Evolutionary conservation across 2,888 invertebrate genomes (phyloP), one percentile per base, ranked within the genome.

Genomic region (Acrocera orbiculus): DNA sequence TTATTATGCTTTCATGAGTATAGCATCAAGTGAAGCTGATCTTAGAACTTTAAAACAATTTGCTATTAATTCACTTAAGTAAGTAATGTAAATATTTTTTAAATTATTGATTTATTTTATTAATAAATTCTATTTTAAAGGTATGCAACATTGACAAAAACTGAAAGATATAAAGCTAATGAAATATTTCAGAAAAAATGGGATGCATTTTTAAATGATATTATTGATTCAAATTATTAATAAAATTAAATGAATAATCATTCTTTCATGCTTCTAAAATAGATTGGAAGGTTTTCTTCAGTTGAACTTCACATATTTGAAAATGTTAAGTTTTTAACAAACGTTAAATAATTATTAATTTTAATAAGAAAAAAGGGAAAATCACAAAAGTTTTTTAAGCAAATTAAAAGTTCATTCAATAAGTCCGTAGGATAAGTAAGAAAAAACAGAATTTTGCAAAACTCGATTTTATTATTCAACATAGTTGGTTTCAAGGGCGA

Each of bases 1-100:
- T 54, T 76, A 75, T 48, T 64, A 70, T 45, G 69, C 69, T 1
- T 76, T 75, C 43, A 67, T 76, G 65, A 70, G 68, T 1, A 63
- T 76, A 46, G 70, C 72, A 27, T 67, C 70, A 2, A 54, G 58
- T 5, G 58, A 62, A 23, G 64, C 69, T 0, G 76, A 75, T 42
- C 51, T 76, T 17, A 61, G 67, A 33, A 62, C 71, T 29, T 56
- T 76, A 9, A 76, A 76, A 43, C 66, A 70, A 42, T 54, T 76
- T 22, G 73, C 72, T 1, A 46, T 68, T 11, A 74, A 76, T 51
- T 76, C 76, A 0, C 58, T 76, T 14, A 53, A 54, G 37, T 71
- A 64, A 35, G 42, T 29, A 16, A 2, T n/a, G 9, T 34, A 16
- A 9, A 10, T 23, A 11, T 31, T 31, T 22, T 31, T 9, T 4